Base-by-base conservation (phyloP, 2,113 vertebrate species). In the Leucoraja erinaceus region DNA sequence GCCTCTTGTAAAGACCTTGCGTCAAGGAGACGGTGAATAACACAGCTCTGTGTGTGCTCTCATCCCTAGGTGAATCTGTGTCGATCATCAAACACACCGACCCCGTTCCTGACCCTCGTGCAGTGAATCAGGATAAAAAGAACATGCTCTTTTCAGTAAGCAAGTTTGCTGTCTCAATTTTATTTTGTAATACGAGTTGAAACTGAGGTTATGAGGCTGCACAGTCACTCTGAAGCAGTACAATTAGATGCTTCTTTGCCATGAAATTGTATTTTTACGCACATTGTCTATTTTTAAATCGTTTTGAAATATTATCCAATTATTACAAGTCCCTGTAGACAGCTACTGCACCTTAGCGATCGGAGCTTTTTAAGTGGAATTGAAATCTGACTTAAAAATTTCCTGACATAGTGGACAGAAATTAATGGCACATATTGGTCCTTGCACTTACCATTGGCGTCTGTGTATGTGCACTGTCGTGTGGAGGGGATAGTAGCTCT, bases 101-200 rank as follows among this genome's bases (percentile, higher is more conserved):
- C 94, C 99, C 99, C 0, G 99, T 99, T 63, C 99, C 99, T 38
- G 99, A 99, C 95, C 99, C 98, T 22, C 98, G 99, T 31, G 99
- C 99, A 66, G 99, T 99, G 92, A 99, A 99, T 94, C 99, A 99
- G 93, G 99, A 99, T 95, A 99, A 99, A 94, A 99, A 99, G 97
- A 99, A 99, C 95, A 99, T 99, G 99, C 97, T 99, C 54, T 99
- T 99, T 95, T 99, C 98, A 94, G 99, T 99, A 95, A 98, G 98
- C 97, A 91, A 18, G 0, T 81, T 93, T 18, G 16, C 47, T 70
- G n/a, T 12, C 33, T 92, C 20, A 25, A 54, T 54, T 88, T 92
- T 56, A 92, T 14, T 33, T 74, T 54, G 20, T 5, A 28, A 16
- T 74, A 92, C 47, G 11, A 25, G 70, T 72, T 72, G 18, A 72